These are phyloP conservation scores for Sebastiscus albofasciatus DNA, from an alignment of 2,797 vertebrate genomes.

Conservation along the genomic window DNA sequence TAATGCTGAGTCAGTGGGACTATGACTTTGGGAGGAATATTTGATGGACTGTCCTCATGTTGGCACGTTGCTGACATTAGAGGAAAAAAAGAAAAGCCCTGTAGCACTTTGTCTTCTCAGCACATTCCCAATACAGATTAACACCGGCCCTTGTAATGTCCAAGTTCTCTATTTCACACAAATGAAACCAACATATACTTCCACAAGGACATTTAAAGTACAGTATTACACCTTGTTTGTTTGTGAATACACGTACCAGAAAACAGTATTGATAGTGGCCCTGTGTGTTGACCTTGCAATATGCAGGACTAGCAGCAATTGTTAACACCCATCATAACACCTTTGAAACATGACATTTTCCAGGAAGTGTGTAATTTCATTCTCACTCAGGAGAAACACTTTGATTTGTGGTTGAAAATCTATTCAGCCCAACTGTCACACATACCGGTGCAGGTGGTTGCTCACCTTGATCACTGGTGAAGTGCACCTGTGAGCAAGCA, in stretches of 20 bases:
- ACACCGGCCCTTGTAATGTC: conserved; percentile 2
- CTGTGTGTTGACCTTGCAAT: background rate
- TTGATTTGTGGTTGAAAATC: conserved; percentile 4
- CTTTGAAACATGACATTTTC: background rate
- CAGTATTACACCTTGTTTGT: background rate
- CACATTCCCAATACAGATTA: conserved; percentile 12
- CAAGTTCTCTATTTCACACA: background rate
- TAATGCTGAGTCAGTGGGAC: conserved; percentile 64
- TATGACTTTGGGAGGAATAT: conserved; percentile 61
- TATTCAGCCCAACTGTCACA: conserved; percentile 5
- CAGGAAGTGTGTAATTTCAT: background rate
- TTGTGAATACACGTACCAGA: background rate
- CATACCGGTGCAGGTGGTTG: conserved; percentile 33
- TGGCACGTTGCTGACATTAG: conserved; percentile 61
- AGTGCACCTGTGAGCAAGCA: conserved; percentile 56
- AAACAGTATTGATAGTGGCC: background rate
- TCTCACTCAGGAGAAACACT: background rate
- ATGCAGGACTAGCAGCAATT: background rate
- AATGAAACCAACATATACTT: background rate
- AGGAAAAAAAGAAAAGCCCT: conserved; percentile 38
- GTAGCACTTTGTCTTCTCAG: conserved; percentile 43
- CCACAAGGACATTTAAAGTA: background rate
- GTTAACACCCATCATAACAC: background rate
- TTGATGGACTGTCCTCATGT: conserved; percentile 59
- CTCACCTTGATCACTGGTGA: conserved; percentile 68